Conservation (phyloP, 2,113 vertebrate genomes). For the Pedetes capensis region DNA sequence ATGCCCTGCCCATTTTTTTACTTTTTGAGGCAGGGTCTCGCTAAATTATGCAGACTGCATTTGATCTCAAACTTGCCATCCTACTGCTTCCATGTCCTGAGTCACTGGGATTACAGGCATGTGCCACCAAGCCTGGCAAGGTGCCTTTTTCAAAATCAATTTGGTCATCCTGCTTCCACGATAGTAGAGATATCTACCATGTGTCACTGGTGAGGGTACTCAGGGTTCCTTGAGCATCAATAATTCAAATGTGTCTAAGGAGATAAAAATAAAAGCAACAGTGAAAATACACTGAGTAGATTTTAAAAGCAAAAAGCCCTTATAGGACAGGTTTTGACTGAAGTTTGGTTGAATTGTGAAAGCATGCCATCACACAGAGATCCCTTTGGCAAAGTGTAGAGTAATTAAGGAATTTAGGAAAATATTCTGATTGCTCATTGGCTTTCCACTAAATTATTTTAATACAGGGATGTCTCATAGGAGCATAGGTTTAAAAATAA, state of each 20-base stretch:
- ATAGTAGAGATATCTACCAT: neutral
- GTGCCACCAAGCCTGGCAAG: too few species aligned
- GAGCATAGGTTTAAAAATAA: neutral
- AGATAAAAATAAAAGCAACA: neutral
- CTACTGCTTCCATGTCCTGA: too few species aligned
- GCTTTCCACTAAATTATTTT: neutral
- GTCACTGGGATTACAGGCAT: too few species aligned
- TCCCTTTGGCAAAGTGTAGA: neutral
- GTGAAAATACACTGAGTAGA: neutral
- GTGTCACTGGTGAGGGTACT: neutral
- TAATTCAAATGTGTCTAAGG: neutral
- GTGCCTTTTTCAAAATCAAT: conserved; percentile 21
- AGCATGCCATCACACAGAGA: neutral
- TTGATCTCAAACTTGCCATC: too few species aligned
- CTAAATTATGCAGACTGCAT: too few species aligned
- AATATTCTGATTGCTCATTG: neutral
- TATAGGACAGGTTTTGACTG: neutral
- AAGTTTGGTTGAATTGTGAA: neutral
- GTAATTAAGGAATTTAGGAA: neutral
- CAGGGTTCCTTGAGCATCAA: neutral
- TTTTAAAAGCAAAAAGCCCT: neutral
- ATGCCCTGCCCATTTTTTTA: too few species aligned
- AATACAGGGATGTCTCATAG: neutral
- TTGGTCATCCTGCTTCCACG: neutral
- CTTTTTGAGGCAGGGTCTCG: too few species aligned